Evolutionary conservation across 2,113 vertebrate species (phyloP), one percentile per base, ranked within the genome.

Genomic region (Ammodytes dubius): DNA sequence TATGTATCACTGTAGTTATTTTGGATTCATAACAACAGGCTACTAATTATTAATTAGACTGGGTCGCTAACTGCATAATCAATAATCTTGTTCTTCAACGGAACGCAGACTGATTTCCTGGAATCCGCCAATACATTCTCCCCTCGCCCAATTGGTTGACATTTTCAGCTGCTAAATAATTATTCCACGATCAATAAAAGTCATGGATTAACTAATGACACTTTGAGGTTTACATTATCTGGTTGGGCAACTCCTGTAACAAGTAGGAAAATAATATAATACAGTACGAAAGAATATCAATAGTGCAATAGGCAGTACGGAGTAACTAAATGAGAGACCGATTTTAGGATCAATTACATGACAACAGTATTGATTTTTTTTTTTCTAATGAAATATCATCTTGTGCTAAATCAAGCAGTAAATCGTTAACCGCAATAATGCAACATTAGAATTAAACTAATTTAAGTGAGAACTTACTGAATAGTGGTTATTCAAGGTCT

Each of bases 121-220:
- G 7, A 50, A 37, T 53, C 74, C 63, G 49, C 39, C 42, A 72
- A 82, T 68, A 66, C 57, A 65, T 42, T 64, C 67, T 72, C 49
- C 49, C 12, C 54, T 74, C 72, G 35, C 35, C 27, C 58, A 42
- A 54, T 0, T 40, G 53, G 17, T 53, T 84, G 87, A 81, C 85
- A 89, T 89, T 88, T 82, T 47, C 60, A 69, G 67, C 64, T 53
- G 57, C 46, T 72, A 37, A 64, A 79, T 66, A 78, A 87, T 77
- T 14, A n/a, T 82, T 77, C n/a, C 27, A 71, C 81, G 88, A 81
- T 90, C 81, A 60, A 88, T 87, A 40, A 66, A 80, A 79, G n/a
- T 83, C 49, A 82, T 73, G 68, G 71, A 71, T 65, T 71, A 74
- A 75, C 59, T 72, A 85, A 90, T 87, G 75, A 64, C 39, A 65